Evolutionary conservation across 2,888 invertebrate genomes (phyloP).

Genomic region (Eupithecia tripunctaria): DNA sequence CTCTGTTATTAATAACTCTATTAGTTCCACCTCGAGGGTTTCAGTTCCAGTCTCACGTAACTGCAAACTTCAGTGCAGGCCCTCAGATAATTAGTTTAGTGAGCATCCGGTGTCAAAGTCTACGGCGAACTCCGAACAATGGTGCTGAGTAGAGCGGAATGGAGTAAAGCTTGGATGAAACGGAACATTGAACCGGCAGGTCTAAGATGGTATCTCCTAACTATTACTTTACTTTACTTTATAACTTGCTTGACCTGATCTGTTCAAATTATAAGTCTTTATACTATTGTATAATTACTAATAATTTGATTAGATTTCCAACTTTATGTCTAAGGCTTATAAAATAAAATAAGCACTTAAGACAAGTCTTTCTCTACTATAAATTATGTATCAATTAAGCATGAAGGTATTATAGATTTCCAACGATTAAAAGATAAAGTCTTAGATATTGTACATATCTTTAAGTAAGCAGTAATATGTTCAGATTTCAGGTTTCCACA

Average conservation of each 20-base stretch:
- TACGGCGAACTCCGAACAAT: conserved; percentile 2
- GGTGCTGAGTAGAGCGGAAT: not conserved
- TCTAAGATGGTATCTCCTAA: not conserved
- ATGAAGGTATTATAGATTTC: no score
- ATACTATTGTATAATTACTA: no score
- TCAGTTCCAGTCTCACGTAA: conserved; percentile 15
- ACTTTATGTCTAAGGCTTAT: no score
- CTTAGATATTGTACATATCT: no score
- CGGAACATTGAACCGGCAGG: not conserved
- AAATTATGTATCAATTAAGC: no score
- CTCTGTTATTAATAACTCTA: conserved; percentile 11
- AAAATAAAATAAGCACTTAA: no score
- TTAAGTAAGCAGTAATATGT: not conserved
- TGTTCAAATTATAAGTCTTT: no score
- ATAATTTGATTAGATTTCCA: no score
- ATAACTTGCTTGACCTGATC: no score
- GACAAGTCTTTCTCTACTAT: no score
- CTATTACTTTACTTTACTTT: no score
- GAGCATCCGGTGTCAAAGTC: conserved; percentile 24
- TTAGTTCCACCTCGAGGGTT: conserved; percentile 16
- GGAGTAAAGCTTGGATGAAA: not conserved
- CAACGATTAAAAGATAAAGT: no score
- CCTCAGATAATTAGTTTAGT: conserved; percentile 29
- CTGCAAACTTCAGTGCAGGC: conserved; percentile 25
- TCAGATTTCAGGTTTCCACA: not conserved